Conservation (phyloP, 2,888 invertebrate species). For the Gandaritis pyraliata region DNA sequence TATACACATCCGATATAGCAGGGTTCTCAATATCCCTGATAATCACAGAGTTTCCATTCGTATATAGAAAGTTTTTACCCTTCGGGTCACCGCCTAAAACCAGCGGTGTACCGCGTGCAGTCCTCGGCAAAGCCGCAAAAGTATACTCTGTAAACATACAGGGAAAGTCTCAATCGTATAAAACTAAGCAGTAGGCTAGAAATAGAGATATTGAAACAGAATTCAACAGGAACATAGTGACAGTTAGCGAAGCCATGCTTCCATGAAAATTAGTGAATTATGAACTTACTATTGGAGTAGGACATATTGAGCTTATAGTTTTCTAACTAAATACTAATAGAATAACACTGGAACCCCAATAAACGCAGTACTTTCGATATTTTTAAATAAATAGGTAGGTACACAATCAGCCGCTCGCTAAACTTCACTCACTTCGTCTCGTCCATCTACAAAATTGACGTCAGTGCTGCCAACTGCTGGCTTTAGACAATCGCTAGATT, state of each 20-base stretch:
- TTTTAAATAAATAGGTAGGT: conserved; percentile 67
- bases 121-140: conserved; percentile 97
- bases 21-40: conserved; percentile 99
- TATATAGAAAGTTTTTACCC: conserved; percentile 97
- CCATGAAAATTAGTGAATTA: conserved; percentile 42
- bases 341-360: conserved; percentile 56
- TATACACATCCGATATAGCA: conserved; percentile 96
- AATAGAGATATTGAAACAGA: conserved; percentile 38
- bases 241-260: conserved; percentile 52
- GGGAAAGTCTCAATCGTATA: conserved; percentile 44
- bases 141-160: conserved; percentile 88
- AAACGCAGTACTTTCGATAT: conserved; percentile 69
- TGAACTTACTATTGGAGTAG: conserved; percentile 79
- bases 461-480: too few relatives aligned
- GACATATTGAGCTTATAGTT: conserved; percentile 71
- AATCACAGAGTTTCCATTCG: conserved; percentile 98
- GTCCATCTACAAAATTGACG: conserved; percentile 57
- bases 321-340: conserved; percentile 60
- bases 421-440: conserved; percentile 30
- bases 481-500: too few relatives aligned
- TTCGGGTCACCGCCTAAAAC: conserved; percentile 98
- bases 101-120: conserved; percentile 96
- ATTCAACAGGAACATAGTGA: conserved; percentile 45
- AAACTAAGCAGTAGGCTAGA: conserved; percentile 34
- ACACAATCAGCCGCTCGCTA: conserved; percentile 75